Evolutionary conservation across 2,113 vertebrate genomes (phyloP), one percentile per base, ranked within the genome.

Genomic region (Chelonoidis abingdonii): DNA sequence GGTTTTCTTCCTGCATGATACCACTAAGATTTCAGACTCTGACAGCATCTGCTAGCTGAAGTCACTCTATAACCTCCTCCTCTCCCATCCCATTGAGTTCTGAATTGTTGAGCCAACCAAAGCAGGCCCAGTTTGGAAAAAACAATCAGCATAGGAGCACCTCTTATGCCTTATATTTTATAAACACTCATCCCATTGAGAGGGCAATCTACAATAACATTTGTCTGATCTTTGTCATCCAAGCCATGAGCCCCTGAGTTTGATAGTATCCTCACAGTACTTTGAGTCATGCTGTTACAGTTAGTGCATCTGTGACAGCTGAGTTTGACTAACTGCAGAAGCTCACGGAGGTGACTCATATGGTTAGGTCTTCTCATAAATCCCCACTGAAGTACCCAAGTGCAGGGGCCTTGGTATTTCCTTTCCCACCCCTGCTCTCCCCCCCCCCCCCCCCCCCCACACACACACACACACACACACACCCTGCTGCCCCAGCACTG

Each of bases 241-340:
- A 54, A 89, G 49, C 0, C 69, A 16, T 16, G n/a, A 1, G 12
- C 79, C 31, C 27, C 87, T 6, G 44, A 80, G 3, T 1, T 29
- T 31, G 31, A 44, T 44, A 47, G 57, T 79, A 0, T n/a, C 29
- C 8, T 38, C 75, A 47, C 12, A 76, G 78, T 89, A 88, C 76
- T 83, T 35, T 86, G 50, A 44, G 0, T 85, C 85, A 24, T 0
- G 0, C 22, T n/a, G 62, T 27, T 31, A 14, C 13, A 79, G 5
- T 14, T 90, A 83, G 44, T 65, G 72, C 25, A 80, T 56, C n/a
- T 8, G 41, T 19, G 44, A 65, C 1, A 10, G 8, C 47, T 35
- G 29, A 31, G 49, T 82, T 92, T 83, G 57, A 65, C 29, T 69
- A 2, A 57, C 56, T 62, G 52, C 8, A 79, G 44, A 79, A 95